Conservation (phyloP, 2,113 vertebrate species). For the Malurus cyaneus region DNA sequence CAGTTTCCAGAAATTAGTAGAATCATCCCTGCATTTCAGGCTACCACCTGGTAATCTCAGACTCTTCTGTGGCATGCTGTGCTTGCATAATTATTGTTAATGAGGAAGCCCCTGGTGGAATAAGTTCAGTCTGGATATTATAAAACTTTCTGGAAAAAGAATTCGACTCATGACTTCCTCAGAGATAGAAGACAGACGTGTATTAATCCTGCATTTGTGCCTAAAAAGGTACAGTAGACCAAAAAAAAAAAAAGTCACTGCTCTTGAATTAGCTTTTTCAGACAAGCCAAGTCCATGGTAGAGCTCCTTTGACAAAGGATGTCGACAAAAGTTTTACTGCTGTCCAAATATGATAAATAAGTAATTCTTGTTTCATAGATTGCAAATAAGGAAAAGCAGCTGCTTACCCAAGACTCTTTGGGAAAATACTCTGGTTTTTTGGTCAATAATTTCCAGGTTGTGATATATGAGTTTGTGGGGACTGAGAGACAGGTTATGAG, state of each 20-base stretch:
- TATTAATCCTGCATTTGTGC: background rate
- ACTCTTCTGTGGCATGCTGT: background rate
- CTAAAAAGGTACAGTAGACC: background rate
- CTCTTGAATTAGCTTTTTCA: background rate
- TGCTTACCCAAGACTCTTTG: background rate
- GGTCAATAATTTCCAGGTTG: background rate
- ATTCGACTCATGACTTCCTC: background rate
- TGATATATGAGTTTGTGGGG: background rate
- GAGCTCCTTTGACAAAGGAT: background rate
- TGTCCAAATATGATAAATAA: background rate
- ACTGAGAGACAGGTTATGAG: background rate
- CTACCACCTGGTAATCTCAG: background rate
- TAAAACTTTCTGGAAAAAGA: background rate
- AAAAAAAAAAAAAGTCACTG: background rate
- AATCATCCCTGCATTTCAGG: background rate
- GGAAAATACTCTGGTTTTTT: background rate
- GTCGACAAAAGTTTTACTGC: background rate
- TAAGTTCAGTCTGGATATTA: background rate
- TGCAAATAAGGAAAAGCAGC: background rate
- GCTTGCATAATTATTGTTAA: conserved; percentile 22
- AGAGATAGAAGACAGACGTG: background rate
- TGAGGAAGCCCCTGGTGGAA: background rate
- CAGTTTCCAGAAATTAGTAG: background rate
- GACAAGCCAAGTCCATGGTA: background rate
- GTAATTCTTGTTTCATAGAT: background rate